phyloP scores from a whole-genome alignment of 2,888 invertebrate species.

The Icerya purchasi region DNA sequence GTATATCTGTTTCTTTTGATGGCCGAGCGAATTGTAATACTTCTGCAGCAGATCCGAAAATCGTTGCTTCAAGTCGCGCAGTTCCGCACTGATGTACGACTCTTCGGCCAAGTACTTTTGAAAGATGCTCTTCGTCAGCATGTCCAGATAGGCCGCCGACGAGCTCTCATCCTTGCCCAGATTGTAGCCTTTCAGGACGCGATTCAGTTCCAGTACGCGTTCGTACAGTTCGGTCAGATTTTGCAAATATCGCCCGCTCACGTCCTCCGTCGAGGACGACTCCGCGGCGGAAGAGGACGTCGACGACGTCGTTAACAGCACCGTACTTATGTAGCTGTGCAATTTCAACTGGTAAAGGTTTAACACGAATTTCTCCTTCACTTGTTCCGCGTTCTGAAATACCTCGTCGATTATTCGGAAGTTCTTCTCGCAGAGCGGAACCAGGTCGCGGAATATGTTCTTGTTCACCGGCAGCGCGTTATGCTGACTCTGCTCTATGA shows the following conservation, averaged over 20 bases:
- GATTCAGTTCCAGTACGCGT: no score
- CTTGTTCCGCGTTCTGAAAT: constrained; percentile 85
- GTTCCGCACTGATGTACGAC: constrained; percentile 49
- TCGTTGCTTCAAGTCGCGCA: constrained; percentile 53
- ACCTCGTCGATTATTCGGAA: constrained; percentile 62
- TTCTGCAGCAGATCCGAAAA: constrained; percentile 50
- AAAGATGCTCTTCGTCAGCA: no score
- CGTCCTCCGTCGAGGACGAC: no score
- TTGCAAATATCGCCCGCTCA: no score
- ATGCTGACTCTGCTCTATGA: constrained; percentile 79
- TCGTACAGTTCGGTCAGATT: no score
- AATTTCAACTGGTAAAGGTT: constrained; percentile 83
- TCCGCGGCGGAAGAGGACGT: no score
- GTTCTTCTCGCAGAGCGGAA: constrained; percentile 73
- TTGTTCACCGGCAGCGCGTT: neutral
- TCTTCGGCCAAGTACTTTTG: no score
- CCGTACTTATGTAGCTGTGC: no score
- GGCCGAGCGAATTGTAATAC: constrained; percentile 82
- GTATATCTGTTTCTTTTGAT: constrained; percentile 85
- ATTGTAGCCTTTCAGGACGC: no score
- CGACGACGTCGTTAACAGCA: no score
- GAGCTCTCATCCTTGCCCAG: no score
- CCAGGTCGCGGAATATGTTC: constrained; percentile 75
- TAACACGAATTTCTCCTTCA: constrained; percentile 92
- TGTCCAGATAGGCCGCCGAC: no score